Base-by-base conservation (phyloP, 2,797 vertebrate species). In the Lepilemur ruficaudatus region DNA sequence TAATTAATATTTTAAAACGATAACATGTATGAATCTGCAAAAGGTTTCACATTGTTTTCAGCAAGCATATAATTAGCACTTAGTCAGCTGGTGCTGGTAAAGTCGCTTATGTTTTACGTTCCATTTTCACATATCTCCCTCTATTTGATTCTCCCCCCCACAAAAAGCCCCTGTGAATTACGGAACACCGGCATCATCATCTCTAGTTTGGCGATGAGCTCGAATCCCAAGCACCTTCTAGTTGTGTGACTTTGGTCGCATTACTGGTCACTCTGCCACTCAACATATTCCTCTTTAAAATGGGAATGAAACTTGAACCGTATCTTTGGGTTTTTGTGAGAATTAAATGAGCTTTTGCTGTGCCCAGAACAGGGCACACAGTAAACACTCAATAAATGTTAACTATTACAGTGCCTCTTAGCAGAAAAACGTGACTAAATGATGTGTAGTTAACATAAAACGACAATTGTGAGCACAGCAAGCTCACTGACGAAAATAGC, bases 1-100 rank as follows among this genome's bases (percentile, higher is more conserved):
- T 92, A 76, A 84, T 80, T 89, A 93, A 73, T 43, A 43, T 81
- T 94, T 38, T 20, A 55, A 92, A 90, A 78, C n/a, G 48, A 59
- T 70, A 84, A 70, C 41, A 23, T 30, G 28, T 83, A 92, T 3
- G 2, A 25, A 38, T 88, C 75, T 67, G 22, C 25, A 57, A 41
- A 88, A 48, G 6, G 4, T 67, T 92, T 76, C 75, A 57, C 67
- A 65, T 80, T 91, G 43, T 83, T 93, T 93, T 43, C n/a, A 25
- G 28, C 32, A 59, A 41, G 70, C 57, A 32, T 80, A 48, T 32
- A 79, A 67, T 70, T 50, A 90, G 48, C 73, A n/a, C 14, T 28
- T 43, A 7, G 1, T 63, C 52, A 70, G 46, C 48, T 69, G 11
- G 6, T 30, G 4, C 18, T 17, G 46, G 70, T 28, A 63, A 96